Base-by-base conservation (phyloP, 2,888 invertebrate species). In the Cataglyphis livida region DNA sequence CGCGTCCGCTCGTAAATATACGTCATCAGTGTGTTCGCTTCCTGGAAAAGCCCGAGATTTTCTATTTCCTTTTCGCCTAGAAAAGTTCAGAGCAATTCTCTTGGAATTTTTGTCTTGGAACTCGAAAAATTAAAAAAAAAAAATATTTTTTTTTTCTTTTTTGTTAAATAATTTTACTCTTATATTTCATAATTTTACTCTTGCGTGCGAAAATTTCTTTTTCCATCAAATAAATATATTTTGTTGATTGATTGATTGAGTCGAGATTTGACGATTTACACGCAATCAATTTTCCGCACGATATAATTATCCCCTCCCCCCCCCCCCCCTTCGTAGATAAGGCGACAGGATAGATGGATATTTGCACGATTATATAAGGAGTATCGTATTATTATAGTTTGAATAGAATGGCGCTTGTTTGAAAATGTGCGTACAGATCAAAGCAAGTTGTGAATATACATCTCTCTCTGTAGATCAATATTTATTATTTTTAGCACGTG, bases 1-100 rank as follows among this genome's bases (percentile, higher is more conserved):
- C 54, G 18, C 12, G 44, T 57, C 25, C 54, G 65, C 44, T 21
- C 32, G 41, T 70, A 70, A 78, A 70, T 59, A 78, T 18, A n/a
- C 57, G 6, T 48, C 48, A 10, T 18, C 18, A 48, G 41, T 1
- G 48, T 48, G 18, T 6, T 1, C 18, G 5, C 48, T 18, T 48
- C 48, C 18, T 48, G 18, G 18, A 48, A 18, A 48, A 48, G 5
- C 5, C 18, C 18, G 18, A 9, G 12, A 41, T 41, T 41, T 41
- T 41, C 10, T 12, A 41, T 41, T 41, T 41, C 41, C 9, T 10
- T 41, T 12, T 41, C 41, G 10, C 10, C 10, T 3, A 3, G 10
- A 9, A 12, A 15, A 15, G 4, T 0, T 44, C 15, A 15, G 41
- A 4, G 4, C 21, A 44, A 44, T 44, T 44, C 0, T 44, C 12